Percentiles rank a stretch among this genome's conserved stretches.
Conservation (phyloP, 2,113 vertebrate genomes). For the Emydura subglobosa region DNA sequence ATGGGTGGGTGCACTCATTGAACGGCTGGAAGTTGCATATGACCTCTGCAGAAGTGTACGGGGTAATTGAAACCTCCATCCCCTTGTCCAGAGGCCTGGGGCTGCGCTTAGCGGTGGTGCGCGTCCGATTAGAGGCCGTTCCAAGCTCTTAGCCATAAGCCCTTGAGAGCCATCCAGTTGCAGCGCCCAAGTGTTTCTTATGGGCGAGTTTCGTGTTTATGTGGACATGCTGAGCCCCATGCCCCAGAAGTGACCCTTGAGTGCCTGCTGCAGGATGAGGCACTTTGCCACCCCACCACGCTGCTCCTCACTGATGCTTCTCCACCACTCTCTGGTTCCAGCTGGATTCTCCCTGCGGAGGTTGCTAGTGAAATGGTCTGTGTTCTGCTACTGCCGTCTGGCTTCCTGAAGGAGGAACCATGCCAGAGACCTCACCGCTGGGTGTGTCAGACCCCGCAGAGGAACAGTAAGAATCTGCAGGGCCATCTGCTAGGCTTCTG, state of each 20-base stretch:
- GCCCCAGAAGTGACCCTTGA: not conserved
- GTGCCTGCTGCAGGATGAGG: not conserved
- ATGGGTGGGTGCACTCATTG: not conserved
- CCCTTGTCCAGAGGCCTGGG: not conserved
- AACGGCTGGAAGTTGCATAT: not conserved
- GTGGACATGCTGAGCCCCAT: not conserved
- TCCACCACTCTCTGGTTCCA: not conserved
- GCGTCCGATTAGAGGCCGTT: not conserved
- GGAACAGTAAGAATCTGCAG: not conserved
- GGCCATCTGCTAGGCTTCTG: not conserved
- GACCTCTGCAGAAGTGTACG: not conserved
- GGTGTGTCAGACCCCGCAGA: not conserved
- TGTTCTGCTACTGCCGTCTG: not conserved
- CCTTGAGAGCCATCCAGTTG: not conserved
- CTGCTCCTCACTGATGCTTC: not conserved
- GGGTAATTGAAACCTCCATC: too few relatives aligned
- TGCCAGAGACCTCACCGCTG: conserved; percentile 14
- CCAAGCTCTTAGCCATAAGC: not conserved
- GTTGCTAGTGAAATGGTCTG: not conserved
- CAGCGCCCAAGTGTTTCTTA: too few relatives aligned
- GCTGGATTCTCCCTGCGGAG: not conserved
- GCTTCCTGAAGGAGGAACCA: not conserved
- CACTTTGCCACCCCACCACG: not conserved
- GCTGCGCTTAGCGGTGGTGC: not conserved
- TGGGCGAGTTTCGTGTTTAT: not conserved